Conservation (phyloP, 1,140 invertebrate species). For the Triops longicaudatus region DNA sequence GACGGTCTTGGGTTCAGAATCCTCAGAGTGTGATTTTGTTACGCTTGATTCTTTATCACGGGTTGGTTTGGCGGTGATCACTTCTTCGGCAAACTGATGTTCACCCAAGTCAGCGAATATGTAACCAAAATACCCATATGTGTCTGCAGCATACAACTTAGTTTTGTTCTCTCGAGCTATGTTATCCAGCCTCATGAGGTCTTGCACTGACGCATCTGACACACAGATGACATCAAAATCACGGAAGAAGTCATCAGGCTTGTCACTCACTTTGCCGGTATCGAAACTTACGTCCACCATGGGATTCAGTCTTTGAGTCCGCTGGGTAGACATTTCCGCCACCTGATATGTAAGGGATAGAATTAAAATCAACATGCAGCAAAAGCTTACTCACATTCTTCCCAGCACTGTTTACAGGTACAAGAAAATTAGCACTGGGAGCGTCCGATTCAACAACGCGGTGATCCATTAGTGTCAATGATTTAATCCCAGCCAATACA, state of each 20-base stretch:
- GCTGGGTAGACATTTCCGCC: constrained; percentile 65
- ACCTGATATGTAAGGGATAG: constrained; percentile 50
- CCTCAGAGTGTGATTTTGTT: constrained; percentile 34
- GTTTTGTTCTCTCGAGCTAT: constrained; percentile 68
- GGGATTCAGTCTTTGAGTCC: constrained; percentile 77
- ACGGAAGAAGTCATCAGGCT: constrained; percentile 56
- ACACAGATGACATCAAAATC: constrained; percentile 79
- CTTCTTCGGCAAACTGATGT: constrained; percentile 79
- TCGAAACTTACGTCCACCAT: constrained; percentile 79
- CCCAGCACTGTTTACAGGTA: constrained; percentile 54
- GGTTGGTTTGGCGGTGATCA: constrained; percentile 32
- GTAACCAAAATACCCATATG: constrained; percentile 89
- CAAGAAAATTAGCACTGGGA: constrained; percentile 67
- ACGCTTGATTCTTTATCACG: constrained; percentile 19
- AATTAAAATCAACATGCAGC: background rate
- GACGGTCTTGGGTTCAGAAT: constrained; percentile 31
- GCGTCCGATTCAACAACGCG: constrained; percentile 63
- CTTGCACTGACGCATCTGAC: constrained; percentile 58
- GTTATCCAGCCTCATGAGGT: constrained; percentile 65
- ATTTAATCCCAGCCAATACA: constrained; percentile 85
- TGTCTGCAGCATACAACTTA: constrained; percentile 81
- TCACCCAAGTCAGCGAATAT: constrained; percentile 79
- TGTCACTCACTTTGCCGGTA: constrained; percentile 49
- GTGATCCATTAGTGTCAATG: constrained; percentile 78
- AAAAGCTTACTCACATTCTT: constrained; percentile 51